Evolutionary conservation across 2,888 invertebrate species (phyloP).

Genomic region (Ophion costatus): DNA sequence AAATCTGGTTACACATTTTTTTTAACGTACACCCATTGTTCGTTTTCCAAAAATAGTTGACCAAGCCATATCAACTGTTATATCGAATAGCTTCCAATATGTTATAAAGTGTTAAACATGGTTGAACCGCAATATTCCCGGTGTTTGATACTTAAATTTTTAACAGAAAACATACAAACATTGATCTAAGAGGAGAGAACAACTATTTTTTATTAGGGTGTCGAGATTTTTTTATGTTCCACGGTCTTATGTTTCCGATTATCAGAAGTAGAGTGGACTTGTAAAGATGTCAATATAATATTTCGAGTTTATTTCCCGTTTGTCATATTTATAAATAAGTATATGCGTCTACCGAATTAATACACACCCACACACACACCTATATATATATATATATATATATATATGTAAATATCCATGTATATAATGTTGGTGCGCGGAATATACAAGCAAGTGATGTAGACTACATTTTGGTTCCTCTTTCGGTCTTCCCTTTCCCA

Average conservation of each 20-base stretch:
- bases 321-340: constrained; percentile 62
- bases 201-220: background rate
- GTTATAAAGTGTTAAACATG: background rate
- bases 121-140: background rate
- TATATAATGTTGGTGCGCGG: constrained; percentile 72
- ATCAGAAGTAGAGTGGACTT: background rate
- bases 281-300: background rate
- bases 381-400: constrained; percentile 71
- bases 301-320: constrained; percentile 3
- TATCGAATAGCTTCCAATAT: too few species aligned
- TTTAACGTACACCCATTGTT: too few species aligned
- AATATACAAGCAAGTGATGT: constrained; percentile 79
- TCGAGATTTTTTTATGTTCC: background rate
- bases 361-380: too few species aligned
- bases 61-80: too few species aligned
- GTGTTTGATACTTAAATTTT: background rate
- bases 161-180: background rate
- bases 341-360: constrained; percentile 31
- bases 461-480: constrained; percentile 41
- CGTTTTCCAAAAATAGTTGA: too few species aligned
- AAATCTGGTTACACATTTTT: too few species aligned
- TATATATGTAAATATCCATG: constrained; percentile 41
- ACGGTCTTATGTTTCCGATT: background rate
- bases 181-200: background rate
- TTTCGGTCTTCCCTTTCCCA: constrained; percentile 12